These are phyloP conservation scores for Synergus itoensis DNA, from an alignment of 2,888 invertebrate genomes.

Conservation along the genomic window DNA sequence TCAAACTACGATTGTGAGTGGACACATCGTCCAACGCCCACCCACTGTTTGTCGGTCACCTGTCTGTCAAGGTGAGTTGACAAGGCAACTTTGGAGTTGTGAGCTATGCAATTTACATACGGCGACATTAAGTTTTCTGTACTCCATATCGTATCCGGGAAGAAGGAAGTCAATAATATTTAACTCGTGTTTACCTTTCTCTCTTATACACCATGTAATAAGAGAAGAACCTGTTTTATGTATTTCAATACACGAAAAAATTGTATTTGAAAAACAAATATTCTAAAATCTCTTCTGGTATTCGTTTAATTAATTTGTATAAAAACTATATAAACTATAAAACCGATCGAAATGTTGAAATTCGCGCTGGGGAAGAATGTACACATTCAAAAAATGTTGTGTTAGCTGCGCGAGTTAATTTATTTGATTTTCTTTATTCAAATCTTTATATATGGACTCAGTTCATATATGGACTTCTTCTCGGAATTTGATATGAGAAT, in stretches of 20 bases:
- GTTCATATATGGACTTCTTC: background rate
- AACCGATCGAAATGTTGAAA: background rate
- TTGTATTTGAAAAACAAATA: background rate
- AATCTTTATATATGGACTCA: background rate
- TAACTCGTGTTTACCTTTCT: background rate
- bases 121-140: constrained; percentile 13
- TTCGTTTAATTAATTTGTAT: background rate
- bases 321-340: background rate
- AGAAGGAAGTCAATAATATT: constrained; percentile 27
- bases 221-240: background rate
- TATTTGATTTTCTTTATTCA: background rate
- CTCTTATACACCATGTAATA: background rate
- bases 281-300: background rate
- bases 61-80: constrained; percentile 27
- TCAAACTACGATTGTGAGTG: constrained; percentile 2
- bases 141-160: background rate
- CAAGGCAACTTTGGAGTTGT: constrained; percentile 11
- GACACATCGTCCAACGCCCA: constrained; percentile 29
- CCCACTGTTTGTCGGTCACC: background rate
- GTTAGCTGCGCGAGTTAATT: background rate
- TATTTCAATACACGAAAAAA: background rate
- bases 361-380: background rate
- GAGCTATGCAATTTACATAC: background rate
- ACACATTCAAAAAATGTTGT: background rate
- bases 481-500: background rate